Evolutionary conservation across 2,113 vertebrate genomes (phyloP).

Genomic region (Nycticryphes semicollaris): DNA sequence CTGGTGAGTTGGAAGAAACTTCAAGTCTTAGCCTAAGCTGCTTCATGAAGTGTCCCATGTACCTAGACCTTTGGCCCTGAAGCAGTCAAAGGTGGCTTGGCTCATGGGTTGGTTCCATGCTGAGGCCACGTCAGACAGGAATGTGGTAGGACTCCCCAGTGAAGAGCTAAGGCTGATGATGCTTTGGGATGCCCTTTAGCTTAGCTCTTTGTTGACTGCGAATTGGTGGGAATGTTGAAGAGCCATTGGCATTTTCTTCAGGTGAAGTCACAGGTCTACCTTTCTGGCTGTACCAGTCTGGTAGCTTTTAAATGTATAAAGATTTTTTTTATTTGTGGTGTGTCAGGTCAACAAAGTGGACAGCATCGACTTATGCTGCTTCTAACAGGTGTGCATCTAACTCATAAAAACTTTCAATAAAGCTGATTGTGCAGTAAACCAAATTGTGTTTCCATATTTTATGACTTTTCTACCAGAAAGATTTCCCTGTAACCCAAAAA

Average conservation of each 20-base stretch:
- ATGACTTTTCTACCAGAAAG: neutral
- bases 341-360: neutral
- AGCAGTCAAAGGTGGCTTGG: neutral
- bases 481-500: neutral
- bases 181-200: neutral
- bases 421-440: neutral
- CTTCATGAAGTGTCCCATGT: rapidly evolving
- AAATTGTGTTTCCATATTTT: neutral
- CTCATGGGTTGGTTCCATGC: rapidly evolving
- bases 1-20: neutral
- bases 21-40: neutral
- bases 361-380: neutral
- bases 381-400: neutral
- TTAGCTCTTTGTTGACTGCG: neutral
- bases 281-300: neutral
- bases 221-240: neutral
- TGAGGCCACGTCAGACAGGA: rapidly evolving
- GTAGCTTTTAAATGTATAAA: neutral
- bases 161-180: neutral
- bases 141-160: neutral
- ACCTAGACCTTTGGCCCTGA: neutral
- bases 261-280: neutral
- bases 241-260: neutral
- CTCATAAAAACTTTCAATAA: neutral
- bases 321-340: neutral